phyloP scores from a whole-genome alignment of 2,797 vertebrate genomes.

The Crenichthys baileyi region DNA sequence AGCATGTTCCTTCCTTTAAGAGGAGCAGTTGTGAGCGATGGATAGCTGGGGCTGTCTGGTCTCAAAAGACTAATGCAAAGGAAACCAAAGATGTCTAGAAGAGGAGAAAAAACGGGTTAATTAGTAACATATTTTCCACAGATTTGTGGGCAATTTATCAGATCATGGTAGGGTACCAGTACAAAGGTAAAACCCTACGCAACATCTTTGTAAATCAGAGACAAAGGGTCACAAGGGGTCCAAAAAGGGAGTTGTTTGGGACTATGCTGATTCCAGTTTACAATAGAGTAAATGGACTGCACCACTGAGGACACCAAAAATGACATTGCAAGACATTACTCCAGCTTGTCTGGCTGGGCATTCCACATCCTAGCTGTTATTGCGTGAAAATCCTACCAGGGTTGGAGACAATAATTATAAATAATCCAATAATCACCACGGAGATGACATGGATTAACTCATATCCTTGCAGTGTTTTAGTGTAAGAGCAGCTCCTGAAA shows the following conservation, averaged over 20 bases:
- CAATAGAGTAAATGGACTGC: conserved; percentile 14
- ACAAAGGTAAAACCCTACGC: not conserved
- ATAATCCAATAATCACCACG: conserved; percentile 46
- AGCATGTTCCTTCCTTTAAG: conserved; percentile 65
- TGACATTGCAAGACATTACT: not conserved
- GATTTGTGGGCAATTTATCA: conserved; percentile 7
- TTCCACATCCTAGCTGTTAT: conserved; percentile 28
- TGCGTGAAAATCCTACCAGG: conserved; percentile 1
- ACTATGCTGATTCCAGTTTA: conserved; percentile 17
- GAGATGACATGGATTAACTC: conserved; percentile 42
- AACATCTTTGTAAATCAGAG: not conserved
- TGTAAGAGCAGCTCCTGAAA: conserved; percentile 27
- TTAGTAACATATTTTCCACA: conserved; percentile 13
- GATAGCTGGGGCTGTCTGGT: conserved; percentile 55
- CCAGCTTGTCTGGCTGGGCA: conserved; percentile 18
- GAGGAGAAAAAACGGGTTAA: conserved; percentile 7
- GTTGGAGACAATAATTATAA: conserved; percentile 42
- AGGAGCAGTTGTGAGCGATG: conserved; percentile 63
- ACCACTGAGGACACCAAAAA: conserved; percentile 34
- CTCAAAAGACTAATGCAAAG: conserved; percentile 10
- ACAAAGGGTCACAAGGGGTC: not conserved
- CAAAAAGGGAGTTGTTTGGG: not conserved
- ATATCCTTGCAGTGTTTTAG: conserved; percentile 16
- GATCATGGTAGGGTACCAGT: conserved; percentile 15
- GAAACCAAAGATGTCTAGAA: conserved; percentile 18